phyloP scores from a whole-genome alignment of 1,140 invertebrate genomes.

The Bacillus rossius region DNA sequence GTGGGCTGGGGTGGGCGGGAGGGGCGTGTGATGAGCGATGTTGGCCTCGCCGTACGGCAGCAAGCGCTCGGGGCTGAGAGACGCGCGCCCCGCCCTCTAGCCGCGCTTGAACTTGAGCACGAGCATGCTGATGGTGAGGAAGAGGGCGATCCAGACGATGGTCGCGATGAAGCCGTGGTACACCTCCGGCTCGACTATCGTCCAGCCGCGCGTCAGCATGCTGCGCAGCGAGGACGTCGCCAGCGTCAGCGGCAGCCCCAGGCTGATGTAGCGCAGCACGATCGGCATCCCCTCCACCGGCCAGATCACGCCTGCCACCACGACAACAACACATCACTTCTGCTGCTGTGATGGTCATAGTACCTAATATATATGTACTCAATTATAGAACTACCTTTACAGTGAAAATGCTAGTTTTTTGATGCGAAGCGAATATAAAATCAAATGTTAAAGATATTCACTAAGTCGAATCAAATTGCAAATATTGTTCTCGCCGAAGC shows the following conservation, averaged over 20 bases:
- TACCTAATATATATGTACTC: slow-evolving; percentile 4
- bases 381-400: background rate
- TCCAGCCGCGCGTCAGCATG: slow-evolving; percentile 87
- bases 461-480: too few species aligned
- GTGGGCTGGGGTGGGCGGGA: too few species aligned
- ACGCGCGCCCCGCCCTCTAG: slow-evolving; percentile 32
- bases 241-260: slow-evolving; percentile 82
- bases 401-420: slow-evolving; percentile 1
- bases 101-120: slow-evolving; percentile 73
- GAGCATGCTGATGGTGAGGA: slow-evolving; percentile 73
- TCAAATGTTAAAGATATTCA: too few species aligned
- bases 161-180: slow-evolving; percentile 86
- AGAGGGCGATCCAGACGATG: slow-evolving; percentile 81
- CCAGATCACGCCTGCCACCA: slow-evolving; percentile 69
- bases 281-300: slow-evolving; percentile 84
- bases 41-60: too few species aligned
- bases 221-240: slow-evolving; percentile 85
- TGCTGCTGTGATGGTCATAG: background rate
- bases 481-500: too few species aligned
- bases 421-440: too few species aligned
- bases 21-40: too few species aligned
- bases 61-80: too few species aligned
- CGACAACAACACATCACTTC: background rate
- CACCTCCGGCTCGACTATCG: slow-evolving; percentile 70
- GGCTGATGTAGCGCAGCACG: slow-evolving; percentile 73